These are phyloP conservation scores for Protobothrops mucrosquamatus DNA, from an alignment of 2,113 vertebrate species.

Conservation along the genomic window DNA sequence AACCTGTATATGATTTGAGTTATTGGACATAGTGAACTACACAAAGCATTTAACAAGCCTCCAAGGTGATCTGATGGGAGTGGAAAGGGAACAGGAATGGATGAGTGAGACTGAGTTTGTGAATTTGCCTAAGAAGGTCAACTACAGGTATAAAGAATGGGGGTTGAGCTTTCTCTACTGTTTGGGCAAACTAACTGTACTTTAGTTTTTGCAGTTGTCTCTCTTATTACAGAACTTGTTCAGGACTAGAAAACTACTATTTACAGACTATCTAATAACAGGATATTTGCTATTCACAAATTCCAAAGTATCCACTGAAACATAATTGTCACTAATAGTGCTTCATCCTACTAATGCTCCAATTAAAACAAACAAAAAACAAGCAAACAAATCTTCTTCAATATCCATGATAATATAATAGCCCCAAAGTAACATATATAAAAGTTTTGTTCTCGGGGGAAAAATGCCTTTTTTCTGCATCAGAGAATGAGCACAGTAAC, in stretches of 20 bases:
- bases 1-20: not conserved
- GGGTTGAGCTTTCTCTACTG: not conserved
- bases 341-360: not conserved
- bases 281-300: not conserved
- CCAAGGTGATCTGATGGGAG: not conserved
- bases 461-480: too few relatives aligned
- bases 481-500: not conserved
- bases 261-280: not conserved
- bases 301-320: not conserved
- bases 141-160: not conserved
- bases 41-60: not conserved
- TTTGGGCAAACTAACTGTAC: not conserved
- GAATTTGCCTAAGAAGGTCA: not conserved
- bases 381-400: not conserved
- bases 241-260: not conserved
- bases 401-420: not conserved
- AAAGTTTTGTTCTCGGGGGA: not conserved
- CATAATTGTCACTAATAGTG: not conserved
- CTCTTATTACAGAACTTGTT: not conserved
- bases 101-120: not conserved
- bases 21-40: not conserved
- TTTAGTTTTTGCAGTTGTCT: not conserved
- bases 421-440: not conserved
- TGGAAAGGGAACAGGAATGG: not conserved
- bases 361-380: not conserved